A percentile compares a stretch with the other conserved stretches of the same genome.
Evolutionary conservation across 2,797 vertebrate species (phyloP).

Genomic region (Heteromormyrus szaboi): DNA sequence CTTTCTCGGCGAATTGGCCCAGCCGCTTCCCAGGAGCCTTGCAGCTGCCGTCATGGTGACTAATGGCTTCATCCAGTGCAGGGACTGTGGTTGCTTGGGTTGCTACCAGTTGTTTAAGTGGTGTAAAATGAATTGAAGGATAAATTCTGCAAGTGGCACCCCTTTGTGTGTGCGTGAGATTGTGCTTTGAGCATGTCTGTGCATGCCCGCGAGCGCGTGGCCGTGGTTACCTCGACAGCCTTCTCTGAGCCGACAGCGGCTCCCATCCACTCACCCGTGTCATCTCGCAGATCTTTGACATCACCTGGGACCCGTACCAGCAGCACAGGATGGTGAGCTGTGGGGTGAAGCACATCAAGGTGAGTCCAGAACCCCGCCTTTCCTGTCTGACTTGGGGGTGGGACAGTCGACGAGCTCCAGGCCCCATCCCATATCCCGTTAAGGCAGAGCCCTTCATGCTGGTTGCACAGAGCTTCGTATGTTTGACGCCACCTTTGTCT

Average conservation of each 20-base stretch:
- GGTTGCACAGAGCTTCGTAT: background rate
- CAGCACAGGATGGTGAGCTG: constrained; percentile 83
- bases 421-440: background rate
- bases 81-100: background rate
- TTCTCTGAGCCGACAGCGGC: background rate
- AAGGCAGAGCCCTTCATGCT: background rate
- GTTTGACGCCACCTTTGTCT: background rate
- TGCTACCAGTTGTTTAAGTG: background rate
- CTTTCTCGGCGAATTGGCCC: background rate
- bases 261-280: constrained; percentile 32
- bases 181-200: background rate
- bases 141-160: background rate
- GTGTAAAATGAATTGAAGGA: background rate
- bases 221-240: background rate
- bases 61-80: background rate
- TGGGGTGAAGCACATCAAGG: constrained; percentile 98
- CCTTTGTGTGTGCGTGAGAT: background rate
- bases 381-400: background rate
- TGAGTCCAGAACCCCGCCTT: constrained; percentile 46
- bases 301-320: constrained; percentile 86
- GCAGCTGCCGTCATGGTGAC: background rate
- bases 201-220: background rate
- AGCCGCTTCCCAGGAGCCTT: background rate
- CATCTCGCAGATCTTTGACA: constrained; percentile 82
- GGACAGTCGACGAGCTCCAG: background rate